Conservation (phyloP, 2,113 vertebrate species). For the Sebastes schlegelii region DNA sequence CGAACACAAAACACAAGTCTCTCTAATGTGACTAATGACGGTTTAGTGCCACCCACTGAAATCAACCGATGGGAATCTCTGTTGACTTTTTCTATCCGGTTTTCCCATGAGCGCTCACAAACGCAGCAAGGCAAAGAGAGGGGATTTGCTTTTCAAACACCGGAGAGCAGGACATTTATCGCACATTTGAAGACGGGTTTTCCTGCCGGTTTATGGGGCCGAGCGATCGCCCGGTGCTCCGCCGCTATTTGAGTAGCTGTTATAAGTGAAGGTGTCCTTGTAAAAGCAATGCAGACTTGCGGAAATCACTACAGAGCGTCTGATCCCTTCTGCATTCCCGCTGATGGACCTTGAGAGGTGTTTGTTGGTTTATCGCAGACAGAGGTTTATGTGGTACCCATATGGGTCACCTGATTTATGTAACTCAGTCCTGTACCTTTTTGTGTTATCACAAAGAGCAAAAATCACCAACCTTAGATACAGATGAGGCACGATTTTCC, state of each 20-base stretch:
- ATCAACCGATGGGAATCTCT: conserved; percentile 42
- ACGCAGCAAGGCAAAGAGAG: neutral
- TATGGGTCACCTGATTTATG: neutral
- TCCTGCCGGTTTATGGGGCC: neutral
- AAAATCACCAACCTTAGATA: neutral
- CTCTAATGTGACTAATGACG: conserved; percentile 49
- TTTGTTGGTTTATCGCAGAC: neutral
- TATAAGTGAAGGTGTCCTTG: neutral
- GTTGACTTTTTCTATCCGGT: conserved; percentile 33
- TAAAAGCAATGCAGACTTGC: neutral
- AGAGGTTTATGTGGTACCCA: neutral
- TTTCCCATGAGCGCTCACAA: conserved; percentile 13
- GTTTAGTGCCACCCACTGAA: conserved; percentile 47
- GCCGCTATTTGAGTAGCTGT: neutral
- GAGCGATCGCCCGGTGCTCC: neutral
- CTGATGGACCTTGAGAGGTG: neutral
- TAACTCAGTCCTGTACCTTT: neutral
- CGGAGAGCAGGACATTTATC: neutral
- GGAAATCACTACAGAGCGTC: neutral
- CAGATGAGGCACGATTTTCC: too few relatives aligned
- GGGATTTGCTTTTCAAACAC: conserved; percentile 24
- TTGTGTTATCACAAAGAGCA: neutral
- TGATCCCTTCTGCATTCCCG: neutral
- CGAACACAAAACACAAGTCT: conserved; percentile 45
- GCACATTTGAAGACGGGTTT: conserved; percentile 3